phyloP scores from a whole-genome alignment of 2,888 invertebrate genomes.

The Hydropsyche betteni region DNA sequence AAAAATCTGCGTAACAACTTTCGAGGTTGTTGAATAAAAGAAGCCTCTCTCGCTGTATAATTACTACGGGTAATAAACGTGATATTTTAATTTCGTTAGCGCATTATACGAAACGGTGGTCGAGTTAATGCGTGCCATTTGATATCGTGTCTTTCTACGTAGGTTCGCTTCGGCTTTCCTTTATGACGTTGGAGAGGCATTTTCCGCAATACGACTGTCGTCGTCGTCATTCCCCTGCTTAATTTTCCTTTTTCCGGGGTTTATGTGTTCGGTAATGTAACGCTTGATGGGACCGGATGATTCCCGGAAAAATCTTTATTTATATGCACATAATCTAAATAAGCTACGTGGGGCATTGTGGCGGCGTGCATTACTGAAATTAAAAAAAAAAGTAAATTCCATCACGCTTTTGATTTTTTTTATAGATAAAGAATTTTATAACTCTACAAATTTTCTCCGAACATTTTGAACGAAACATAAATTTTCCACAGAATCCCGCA shows the following conservation, averaged over 20 bases:
- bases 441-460: too few species aligned
- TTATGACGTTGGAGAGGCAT: background rate
- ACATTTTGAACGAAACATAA: too few species aligned
- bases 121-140: conserved; percentile 6
- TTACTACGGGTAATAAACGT: background rate
- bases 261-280: conserved; percentile 20
- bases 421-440: too few species aligned
- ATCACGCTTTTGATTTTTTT: too few species aligned
- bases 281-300: conserved; percentile 11
- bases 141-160: background rate
- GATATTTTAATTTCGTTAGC: too few species aligned
- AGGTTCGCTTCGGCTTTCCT: background rate
- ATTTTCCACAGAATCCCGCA: too few species aligned
- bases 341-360: background rate
- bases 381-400: too few species aligned
- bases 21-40: too few species aligned
- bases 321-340: conserved; percentile 6
- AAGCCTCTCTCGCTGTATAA: too few species aligned
- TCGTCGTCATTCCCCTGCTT: conserved; percentile 2
- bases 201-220: background rate
- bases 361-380: background rate
- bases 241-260: conserved; percentile 1
- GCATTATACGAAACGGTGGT: too few species aligned
- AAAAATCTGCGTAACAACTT: too few species aligned
- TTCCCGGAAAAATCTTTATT: conserved; percentile 8